Evolutionary conservation across 2,113 vertebrate species (phyloP).

Genomic region (Cyphomyrus discorhynchus): DNA sequence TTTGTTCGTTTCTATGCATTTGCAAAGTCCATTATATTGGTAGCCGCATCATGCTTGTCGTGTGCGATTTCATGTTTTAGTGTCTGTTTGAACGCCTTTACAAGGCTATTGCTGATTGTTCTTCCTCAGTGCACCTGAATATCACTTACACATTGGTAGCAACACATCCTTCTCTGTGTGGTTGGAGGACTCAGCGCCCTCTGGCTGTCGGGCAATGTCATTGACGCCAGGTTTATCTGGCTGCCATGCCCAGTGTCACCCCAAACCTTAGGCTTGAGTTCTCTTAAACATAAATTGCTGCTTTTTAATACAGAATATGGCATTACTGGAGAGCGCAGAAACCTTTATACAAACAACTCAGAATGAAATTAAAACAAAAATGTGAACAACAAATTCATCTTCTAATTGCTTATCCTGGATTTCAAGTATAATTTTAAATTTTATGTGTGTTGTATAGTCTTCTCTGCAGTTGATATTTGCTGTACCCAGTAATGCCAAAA

Average conservation of each 20-base stretch:
- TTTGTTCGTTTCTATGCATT: neutral
- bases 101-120: neutral
- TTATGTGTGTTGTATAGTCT: neutral
- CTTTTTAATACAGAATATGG: slow-evolving; percentile 64
- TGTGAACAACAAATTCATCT: neutral
- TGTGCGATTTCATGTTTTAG: neutral
- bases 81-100: neutral
- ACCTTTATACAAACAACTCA: neutral
- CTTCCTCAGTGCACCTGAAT: neutral
- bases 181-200: slow-evolving; percentile 30
- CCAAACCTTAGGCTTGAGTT: slow-evolving; percentile 48
- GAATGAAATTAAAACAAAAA: slow-evolving; percentile 8
- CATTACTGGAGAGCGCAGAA: slow-evolving; percentile 64
- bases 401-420: neutral
- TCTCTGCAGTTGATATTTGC: slow-evolving; percentile 20
- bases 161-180: slow-evolving; percentile 13
- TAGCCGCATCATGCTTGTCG: slow-evolving; percentile 4
- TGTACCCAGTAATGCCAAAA: slow-evolving; percentile 68
- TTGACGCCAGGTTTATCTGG: slow-evolving; percentile 43
- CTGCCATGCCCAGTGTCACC: slow-evolving; percentile 52
- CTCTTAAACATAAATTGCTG: slow-evolving; percentile 49
- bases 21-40: slow-evolving; percentile 21
- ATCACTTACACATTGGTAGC: neutral
- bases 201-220: slow-evolving; percentile 14
- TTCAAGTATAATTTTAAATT: neutral